Conservation (phyloP, 2,797 vertebrate genomes). For the Cirrhinus molitorella region DNA sequence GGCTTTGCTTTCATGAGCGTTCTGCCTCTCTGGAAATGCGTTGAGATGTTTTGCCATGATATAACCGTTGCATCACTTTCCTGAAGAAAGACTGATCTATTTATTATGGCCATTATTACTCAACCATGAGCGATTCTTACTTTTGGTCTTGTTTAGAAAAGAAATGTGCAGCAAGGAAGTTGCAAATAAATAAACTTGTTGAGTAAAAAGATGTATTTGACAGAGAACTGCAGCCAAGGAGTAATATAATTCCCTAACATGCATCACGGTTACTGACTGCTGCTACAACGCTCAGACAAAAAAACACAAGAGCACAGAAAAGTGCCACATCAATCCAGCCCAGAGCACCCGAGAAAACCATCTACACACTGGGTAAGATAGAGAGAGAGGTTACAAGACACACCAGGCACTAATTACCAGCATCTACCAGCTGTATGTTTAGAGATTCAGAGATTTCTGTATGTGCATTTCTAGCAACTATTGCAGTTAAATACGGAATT, state of each 20-base stretch:
- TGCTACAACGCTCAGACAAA: conserved; percentile 71
- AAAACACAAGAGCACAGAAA: conserved; percentile 64
- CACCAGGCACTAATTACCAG: background rate
- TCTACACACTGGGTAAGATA: conserved; percentile 14
- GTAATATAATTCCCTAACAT: conserved; percentile 74
- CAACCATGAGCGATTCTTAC: conserved; percentile 38
- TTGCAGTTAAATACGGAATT: background rate
- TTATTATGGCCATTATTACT: conserved; percentile 1
- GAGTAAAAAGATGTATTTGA: conserved; percentile 75
- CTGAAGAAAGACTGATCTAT: conserved; percentile 20
- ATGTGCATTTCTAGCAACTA: background rate
- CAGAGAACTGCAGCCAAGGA: conserved; percentile 70
- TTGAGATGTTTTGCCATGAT: conserved; percentile 44
- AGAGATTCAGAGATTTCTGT: background rate
- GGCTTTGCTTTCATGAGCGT: conserved; percentile 43
- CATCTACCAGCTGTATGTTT: background rate
- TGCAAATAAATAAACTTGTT: conserved; percentile 75
- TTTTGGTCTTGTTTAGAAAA: conserved; percentile 34
- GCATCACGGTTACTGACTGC: conserved; percentile 72
- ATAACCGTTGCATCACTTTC: conserved; percentile 49
- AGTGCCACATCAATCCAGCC: conserved; percentile 60
- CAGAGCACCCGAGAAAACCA: conserved; percentile 20
- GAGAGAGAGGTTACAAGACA: conserved; percentile 12
- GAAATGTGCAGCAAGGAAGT: conserved; percentile 63
- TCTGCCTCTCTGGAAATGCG: conserved; percentile 27